A percentile compares a stretch with the other conserved stretches of the same genome.
Conservation (phyloP, 2,888 invertebrate species). For the Heliconius erato region DNA sequence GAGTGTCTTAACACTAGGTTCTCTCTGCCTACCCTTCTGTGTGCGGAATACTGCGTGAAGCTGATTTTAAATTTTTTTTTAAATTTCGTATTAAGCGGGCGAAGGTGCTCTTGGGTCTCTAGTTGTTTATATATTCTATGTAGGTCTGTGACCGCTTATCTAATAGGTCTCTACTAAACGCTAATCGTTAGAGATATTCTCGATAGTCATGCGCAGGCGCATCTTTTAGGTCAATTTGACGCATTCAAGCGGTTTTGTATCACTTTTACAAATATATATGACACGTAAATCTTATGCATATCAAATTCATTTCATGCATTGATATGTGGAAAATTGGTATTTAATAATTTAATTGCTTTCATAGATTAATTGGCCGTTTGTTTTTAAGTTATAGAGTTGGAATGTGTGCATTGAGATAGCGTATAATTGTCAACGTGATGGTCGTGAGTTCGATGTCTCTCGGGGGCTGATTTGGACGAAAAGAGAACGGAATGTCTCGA, state of each 20-base stretch:
- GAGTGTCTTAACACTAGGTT: too few relatives aligned
- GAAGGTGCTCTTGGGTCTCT: background rate
- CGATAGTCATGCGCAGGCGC: conserved; percentile 9
- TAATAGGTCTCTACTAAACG: background rate
- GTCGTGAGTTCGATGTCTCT: background rate
- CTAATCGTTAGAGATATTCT: background rate
- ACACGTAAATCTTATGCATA: conserved; percentile 28
- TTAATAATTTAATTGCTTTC: conserved; percentile 30
- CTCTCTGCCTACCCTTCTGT: too few relatives aligned
- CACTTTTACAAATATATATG: conserved; percentile 29
- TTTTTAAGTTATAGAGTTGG: background rate
- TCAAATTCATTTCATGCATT: conserved; percentile 38
- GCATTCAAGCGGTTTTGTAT: conserved; percentile 17
- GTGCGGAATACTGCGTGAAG: too few relatives aligned
- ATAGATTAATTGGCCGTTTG: conserved; percentile 14
- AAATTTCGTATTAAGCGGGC: too few relatives aligned
- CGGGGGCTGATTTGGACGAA: too few relatives aligned
- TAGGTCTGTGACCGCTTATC: background rate
- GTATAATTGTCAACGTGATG: background rate
- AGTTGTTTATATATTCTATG: background rate
- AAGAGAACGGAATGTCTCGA: too few relatives aligned
- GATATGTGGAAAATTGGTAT: conserved; percentile 34
- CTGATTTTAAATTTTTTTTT: too few relatives aligned
- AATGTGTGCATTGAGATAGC: background rate
- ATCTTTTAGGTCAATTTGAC: conserved; percentile 9